Conservation (phyloP, 1,140 invertebrate species). For the Nasonia giraulti region DNA sequence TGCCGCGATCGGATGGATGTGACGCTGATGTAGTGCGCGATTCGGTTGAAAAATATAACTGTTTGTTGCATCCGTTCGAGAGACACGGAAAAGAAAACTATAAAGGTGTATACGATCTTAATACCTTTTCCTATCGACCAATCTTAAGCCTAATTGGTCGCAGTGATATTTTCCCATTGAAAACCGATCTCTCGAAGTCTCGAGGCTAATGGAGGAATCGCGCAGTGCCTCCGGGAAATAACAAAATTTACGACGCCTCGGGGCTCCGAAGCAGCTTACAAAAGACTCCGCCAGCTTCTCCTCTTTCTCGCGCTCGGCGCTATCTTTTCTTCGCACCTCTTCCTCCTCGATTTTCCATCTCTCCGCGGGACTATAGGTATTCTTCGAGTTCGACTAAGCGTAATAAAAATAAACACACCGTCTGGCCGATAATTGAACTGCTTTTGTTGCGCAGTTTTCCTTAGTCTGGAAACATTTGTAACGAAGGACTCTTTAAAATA, state of each 20-base stretch:
- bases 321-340: slow-evolving; percentile 5
- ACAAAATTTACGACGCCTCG: slow-evolving; percentile 57
- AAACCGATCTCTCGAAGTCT: slow-evolving; percentile 58
- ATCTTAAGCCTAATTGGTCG: slow-evolving; percentile 63
- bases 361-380: neutral
- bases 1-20: too few species aligned
- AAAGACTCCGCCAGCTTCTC: neutral
- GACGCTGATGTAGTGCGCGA: too few species aligned
- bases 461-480: neutral
- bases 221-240: slow-evolving; percentile 52
- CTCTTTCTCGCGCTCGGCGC: neutral
- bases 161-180: slow-evolving; percentile 65
- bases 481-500: neutral
- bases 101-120: neutral
- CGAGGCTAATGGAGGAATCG: slow-evolving; percentile 53
- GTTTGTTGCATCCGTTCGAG: too few species aligned
- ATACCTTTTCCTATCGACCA: neutral
- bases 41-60: too few species aligned
- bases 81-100: neutral
- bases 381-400: neutral
- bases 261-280: neutral
- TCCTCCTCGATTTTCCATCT: slow-evolving; percentile 20
- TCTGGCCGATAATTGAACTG: neutral
- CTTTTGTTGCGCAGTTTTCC: slow-evolving; percentile 5
- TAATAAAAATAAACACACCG: slow-evolving; percentile 26